Base-by-base conservation (phyloP, 2,113 vertebrate genomes). In the Zeus faber region DNA sequence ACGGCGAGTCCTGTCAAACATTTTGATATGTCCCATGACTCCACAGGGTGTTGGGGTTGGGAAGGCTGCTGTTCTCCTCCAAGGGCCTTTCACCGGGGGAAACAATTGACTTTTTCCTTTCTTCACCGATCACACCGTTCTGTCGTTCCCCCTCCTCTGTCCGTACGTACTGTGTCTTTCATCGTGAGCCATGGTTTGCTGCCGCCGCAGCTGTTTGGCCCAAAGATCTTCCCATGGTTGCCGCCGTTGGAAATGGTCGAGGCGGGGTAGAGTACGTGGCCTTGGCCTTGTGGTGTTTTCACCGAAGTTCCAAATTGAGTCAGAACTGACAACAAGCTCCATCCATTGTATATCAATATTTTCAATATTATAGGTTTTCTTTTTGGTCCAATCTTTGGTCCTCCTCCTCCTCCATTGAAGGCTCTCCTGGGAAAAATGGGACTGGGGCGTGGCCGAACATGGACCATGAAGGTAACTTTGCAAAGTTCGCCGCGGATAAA, bases 1-100 rank as follows among this genome's bases (percentile, higher is more conserved):
- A 93, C 92, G 92, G 92, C 95, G 91, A 95, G 93, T 93, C 93
- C 94, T 98, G 95, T 99, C 95, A 97, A 91, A 95, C 95, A 95
- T 95, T 96, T 94, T 95, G 94, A 99, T 93, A 91, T 91, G 93
- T 95, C 93, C 92, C 92, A 92, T 94, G n/a, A 91, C 95, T 92
- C 92, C 92, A 93, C 91, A 93, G 91, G 85, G 91, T 92, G 88
- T 2, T 8, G 13, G 31, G 31, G 31, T 13, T 13, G 1, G 31
- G 31, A 13, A 33, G 31, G 31, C 3, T 8, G 31, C 93, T 93
- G 25, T 62, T 90, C 49, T 73, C 13, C 13, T 33, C 13, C 13
- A 13, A 33, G 9, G 8, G 73, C 75, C 72, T 93, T 94, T 94
- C 93, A 95, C 91, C 44, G 2, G 44, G 59, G 17, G 63, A 70